Base-by-base conservation (phyloP, 2,113 vertebrate genomes). In the Pimephales promelas region DNA sequence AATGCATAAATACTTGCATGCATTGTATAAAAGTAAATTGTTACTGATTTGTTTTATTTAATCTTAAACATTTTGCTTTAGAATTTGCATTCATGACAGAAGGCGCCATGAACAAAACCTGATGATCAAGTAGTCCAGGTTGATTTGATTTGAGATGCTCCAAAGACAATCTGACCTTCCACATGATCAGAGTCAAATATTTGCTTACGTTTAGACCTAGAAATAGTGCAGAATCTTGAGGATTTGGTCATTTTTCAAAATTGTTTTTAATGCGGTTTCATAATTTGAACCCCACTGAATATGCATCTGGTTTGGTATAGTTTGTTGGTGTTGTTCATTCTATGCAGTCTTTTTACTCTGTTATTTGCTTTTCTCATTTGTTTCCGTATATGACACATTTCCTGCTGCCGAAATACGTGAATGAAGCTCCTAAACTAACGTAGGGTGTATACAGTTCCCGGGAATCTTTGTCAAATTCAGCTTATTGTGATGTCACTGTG, bases 361-460 rank as follows among this genome's bases (percentile, higher is more conserved):
- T 11, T n/a, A 31, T 22, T 28, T 62, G 14, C 70, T 78, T 49
- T 81, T 36, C 16, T 68, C 71, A 61, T 49, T 70, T 80, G 79
- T 74, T 47, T 10, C 28, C 10, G 11, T 4, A 4, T 47, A 2
- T 28, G 64, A 74, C 68, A 40, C 0, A 3, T 52, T 80, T 76
- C 71, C 57, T 85, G 49, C 16, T 47, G 4, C 16, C 66, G 14
- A 14, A 59, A 70, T 78, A 77, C 18, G 81, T 85, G 74, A 87
- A 87, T 79, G 83, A 74, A 75, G 54, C 3, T 45, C 28, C 18
- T n/a, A 43, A 72, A 18, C 45, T 76, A 16, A 68, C 49, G 3
- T 31, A 31, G 20, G 20, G 20, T 31, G 26, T 11, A 14, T 31
- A 26, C 40, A 34, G 31, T 73, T 56, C 68, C 22, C 13, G 28